These are phyloP conservation scores for Torymus tubicola DNA, from an alignment of 2,888 invertebrate genomes.

Conservation along the genomic window DNA sequence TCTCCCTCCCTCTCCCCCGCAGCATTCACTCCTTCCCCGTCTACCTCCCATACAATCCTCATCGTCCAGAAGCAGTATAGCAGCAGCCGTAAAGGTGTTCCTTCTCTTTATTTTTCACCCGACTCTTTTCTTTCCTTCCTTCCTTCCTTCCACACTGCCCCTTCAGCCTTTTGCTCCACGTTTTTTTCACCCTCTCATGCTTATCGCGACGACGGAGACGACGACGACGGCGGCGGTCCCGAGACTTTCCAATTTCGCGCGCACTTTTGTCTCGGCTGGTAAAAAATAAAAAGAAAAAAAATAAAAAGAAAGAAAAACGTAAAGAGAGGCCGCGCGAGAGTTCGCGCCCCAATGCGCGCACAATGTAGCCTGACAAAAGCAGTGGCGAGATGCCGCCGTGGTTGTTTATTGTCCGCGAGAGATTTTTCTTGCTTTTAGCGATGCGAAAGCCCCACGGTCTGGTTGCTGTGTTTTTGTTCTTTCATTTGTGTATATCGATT, in stretches of 20 bases:
- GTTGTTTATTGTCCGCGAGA: constrained; percentile 42
- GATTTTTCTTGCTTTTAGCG: constrained; percentile 41
- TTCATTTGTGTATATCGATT: constrained; percentile 29
- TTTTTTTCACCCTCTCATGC: constrained; percentile 4
- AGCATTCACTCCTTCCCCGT: neutral
- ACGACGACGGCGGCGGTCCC: constrained; percentile 30
- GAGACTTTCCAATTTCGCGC: constrained; percentile 53
- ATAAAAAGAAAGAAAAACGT: constrained; percentile 25
- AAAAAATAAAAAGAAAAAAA: neutral
- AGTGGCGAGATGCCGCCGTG: neutral
- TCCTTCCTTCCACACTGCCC: constrained; percentile 1
- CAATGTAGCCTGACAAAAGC: constrained; percentile 43
- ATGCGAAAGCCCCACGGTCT: constrained; percentile 2
- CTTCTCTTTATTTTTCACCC: too few relatives aligned
- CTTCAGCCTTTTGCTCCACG: neutral
- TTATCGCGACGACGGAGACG: constrained; percentile 39
- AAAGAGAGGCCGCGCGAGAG: neutral
- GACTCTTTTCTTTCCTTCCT: neutral
- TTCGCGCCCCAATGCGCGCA: constrained; percentile 15
- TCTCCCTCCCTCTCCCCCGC: neutral
- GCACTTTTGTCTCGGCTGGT: constrained; percentile 47
- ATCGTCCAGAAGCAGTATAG: too few relatives aligned
- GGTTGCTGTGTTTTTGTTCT: neutral
- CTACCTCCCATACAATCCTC: constrained; percentile 9
- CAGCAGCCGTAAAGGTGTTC: too few relatives aligned